phyloP scores from a whole-genome alignment of 2,888 invertebrate species.

The Clepsis dumicolana region DNA sequence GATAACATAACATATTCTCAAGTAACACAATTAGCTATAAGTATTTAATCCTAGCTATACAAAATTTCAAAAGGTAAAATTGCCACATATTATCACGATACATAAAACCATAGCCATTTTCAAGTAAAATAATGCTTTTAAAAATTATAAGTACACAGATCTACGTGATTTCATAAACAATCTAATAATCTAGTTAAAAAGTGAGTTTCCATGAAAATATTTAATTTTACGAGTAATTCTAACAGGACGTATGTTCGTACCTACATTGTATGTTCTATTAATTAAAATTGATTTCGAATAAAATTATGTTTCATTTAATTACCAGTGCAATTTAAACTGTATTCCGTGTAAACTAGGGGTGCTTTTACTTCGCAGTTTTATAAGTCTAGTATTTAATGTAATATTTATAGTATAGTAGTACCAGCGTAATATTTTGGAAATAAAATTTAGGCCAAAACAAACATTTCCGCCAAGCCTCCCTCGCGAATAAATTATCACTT shows the following conservation, averaged over 20 bases:
- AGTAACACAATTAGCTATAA: too few relatives aligned
- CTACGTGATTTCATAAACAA: conserved; percentile 19
- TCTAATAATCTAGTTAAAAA: background rate
- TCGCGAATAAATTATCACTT: conserved; percentile 38
- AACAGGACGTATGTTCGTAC: conserved; percentile 10
- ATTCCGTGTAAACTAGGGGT: conserved; percentile 20
- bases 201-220: conserved; percentile 16
- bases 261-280: conserved; percentile 5
- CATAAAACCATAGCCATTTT: background rate
- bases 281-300: conserved; percentile 22
- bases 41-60: too few relatives aligned
- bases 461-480: background rate
- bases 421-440: conserved; percentile 15
- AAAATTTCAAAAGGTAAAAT: background rate
- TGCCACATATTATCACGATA: background rate
- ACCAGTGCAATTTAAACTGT: conserved; percentile 32
- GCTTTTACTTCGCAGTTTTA: conserved; percentile 23
- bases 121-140: background rate
- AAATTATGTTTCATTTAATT: background rate
- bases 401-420: conserved; percentile 10
- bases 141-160: conserved; percentile 22
- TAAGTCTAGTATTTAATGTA: background rate
- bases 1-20: too few relatives aligned
- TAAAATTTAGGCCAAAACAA: conserved; percentile 34
- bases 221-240: conserved; percentile 8